Evolutionary conservation across 2,888 invertebrate genomes (phyloP), one percentile per base, ranked within the genome.

Genomic region (Uropetala carovei): DNA sequence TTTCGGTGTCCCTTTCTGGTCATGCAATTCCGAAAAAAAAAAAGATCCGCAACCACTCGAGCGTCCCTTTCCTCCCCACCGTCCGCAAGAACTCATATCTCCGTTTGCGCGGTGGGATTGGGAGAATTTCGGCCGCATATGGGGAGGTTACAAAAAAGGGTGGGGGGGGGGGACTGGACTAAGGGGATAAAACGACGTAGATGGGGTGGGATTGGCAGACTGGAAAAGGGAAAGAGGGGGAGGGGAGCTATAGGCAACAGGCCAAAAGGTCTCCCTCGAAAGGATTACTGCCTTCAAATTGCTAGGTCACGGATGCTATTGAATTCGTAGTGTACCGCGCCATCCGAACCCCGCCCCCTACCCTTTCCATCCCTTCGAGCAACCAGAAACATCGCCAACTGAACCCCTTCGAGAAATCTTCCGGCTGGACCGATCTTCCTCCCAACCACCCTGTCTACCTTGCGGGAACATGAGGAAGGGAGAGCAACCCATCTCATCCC

Each of bases 221-320:
- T 43, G 43, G 43, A 43, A 43, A 43, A 5, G 43, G 5, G 43
- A 5, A 5, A 43, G 43, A 43, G 43, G 43, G 43, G 43, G 43
- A 5, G 43, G 43, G 43, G 43, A 43, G 43, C 16, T 18, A 68
- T 68, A 68, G 75, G 75, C 75, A 27, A 75, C 75, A 75, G 75
- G 75, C 22, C 75, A 75, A 75, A 27, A 27, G 75, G 27, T 27
- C 10, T 27, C 75, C 11, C 75, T 75, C 22, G 18, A 75, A 75
- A 10, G 22, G 75, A 75, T 75, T 27, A 75, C 75, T 75, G 27
- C 75, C 75, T 27, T 75, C 75, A 75, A 75, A 75, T 75, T 75
- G 75, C 75, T 75, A 75, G 75, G 27, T 13, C 22, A 75, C 75
- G 22, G 75, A 27, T 27, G 75, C 75, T 75, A 75, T 75, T 75